Evolutionary conservation across 2,113 vertebrate species (phyloP), one percentile per base, ranked within the genome.

Genomic region (Mobula hypostoma): DNA sequence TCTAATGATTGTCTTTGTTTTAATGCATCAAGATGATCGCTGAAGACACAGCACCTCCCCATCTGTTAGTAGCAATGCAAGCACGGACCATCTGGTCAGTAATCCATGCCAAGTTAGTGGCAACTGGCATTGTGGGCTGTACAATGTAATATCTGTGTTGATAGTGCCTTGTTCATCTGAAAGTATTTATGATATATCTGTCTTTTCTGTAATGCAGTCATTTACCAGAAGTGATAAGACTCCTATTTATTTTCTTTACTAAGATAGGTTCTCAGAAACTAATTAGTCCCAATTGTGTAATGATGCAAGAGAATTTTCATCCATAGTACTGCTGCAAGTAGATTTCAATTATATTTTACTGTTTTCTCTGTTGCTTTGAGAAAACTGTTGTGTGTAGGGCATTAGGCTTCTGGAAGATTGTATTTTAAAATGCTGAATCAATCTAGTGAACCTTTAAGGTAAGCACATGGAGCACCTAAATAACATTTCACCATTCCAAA

Each of bases 31-130:
- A 72, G 48, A 76, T 93, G 91, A 93, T 93, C 21, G 74, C 8
- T 74, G 68, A 93, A 74, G 70, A 21, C 91, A 93, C 21, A 48
- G 29, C 27, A 74, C 91, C 72, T 40, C 32, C 70, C 91, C 91
- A 93, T 93, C 91, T 93, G 91, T 93, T 93, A 76, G 90, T 29
- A 14, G 40, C 91, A 76, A 72, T 93, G 70, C n/a, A 74, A 74
- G 70, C 40, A 74, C 68, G 29, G 72, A 93, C 91, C 91, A 93
- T 93, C 91, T 93, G 91, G 32, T 74, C 91, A 56, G 91, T 29
- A 74, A 27, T 56, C 5, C 91, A 93, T 93, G 91, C 91, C 91
- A 93, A 93, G 63, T 72, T 24, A 72, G 40, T 93, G 68, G 91
- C 68, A 93, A 93, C 72, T 74, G 68, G 32, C 91, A 56, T 74